Evolutionary conservation across 2,888 invertebrate species (phyloP).

Genomic region (Halictus ligatus): DNA sequence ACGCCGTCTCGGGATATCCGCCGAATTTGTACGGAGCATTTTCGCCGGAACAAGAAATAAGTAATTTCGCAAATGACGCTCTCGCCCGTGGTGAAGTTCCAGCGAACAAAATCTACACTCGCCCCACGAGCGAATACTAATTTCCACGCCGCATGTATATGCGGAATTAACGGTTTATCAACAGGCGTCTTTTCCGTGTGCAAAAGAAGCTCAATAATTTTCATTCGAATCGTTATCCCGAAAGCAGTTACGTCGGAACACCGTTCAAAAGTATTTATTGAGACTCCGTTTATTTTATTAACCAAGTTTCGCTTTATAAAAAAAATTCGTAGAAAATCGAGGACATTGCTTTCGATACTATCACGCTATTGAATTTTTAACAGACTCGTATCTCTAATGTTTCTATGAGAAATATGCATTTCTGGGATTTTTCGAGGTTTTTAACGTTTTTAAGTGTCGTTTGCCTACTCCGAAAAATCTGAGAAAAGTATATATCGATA

Average conservation of each 20-base stretch:
- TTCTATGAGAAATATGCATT: background rate
- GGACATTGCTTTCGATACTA: no score
- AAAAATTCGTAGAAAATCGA: no score
- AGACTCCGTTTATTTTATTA: no score
- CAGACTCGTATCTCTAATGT: no score
- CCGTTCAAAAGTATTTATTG: no score
- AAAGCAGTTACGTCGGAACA: no score
- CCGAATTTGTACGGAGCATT: conserved; percentile 70
- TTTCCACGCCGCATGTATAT: background rate
- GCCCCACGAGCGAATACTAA: background rate
- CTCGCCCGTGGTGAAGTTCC: conserved; percentile 29
- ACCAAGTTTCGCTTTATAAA: no score
- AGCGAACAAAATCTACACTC: conserved; percentile 48
- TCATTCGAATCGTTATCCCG: background rate
- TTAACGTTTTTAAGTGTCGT: no score
- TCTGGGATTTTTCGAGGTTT: background rate
- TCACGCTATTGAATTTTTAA: no score
- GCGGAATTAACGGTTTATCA: background rate
- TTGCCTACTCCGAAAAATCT: no score
- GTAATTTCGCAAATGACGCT: conserved; percentile 55
- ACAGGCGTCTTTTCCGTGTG: background rate
- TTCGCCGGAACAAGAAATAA: conserved; percentile 49
- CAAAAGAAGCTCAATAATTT: no score
- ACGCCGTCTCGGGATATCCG: conserved; percentile 67
- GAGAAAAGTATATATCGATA: no score